Base-by-base conservation (phyloP, 2,888 invertebrate species). In the Eupithecia subfuscata region DNA sequence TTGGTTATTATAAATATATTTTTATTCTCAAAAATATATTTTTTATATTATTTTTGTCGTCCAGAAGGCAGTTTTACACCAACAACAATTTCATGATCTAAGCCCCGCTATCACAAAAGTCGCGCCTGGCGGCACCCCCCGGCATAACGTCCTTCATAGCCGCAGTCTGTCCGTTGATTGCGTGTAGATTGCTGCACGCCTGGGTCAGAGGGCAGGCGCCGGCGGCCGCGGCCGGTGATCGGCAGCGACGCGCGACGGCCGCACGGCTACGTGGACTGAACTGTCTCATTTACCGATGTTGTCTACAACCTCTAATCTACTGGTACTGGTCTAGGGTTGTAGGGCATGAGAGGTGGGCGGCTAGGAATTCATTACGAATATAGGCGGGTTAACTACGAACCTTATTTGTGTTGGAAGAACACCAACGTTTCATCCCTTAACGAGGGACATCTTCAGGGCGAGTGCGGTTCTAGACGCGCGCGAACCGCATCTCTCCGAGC, bases 191-290 rank as follows among this genome's bases (percentile, higher is more conserved):
- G 48, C 60, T 72, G 73, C 73, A 74, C 73, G 71, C 37, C 65
- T 56, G 76, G 75, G 69, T 74, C 69, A 69, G 71, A 48, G 71
- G 40, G 52, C 63, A 76, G 68, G 40, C 69, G 65, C 69, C 71
- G 37, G 37, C 25, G 22, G 48, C 48, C 48, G 48, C 48, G 48
- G 7, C 48, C 48, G 18, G 48, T 18, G 48, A 48, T 48, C 48
- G 48, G 48, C 48, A 48, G 48, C 48, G 48, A 12, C 14, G 45
- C 0, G 43, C 43, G 14, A 1, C 43, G 45, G 45, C 16, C 16
- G 48, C 8, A 18, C 48, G 48, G 8, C 48, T 7, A 18, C 48
- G 48, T 16, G 18, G 7, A 52, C 56, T 22, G 12, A 52, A 56
- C 56, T 56, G 56, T 22, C 22, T 56, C 56, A 22, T 56, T n/a